Evolutionary conservation across 2,113 vertebrate species (phyloP).

Genomic region (Corythoichthys haematopterus): DNA sequence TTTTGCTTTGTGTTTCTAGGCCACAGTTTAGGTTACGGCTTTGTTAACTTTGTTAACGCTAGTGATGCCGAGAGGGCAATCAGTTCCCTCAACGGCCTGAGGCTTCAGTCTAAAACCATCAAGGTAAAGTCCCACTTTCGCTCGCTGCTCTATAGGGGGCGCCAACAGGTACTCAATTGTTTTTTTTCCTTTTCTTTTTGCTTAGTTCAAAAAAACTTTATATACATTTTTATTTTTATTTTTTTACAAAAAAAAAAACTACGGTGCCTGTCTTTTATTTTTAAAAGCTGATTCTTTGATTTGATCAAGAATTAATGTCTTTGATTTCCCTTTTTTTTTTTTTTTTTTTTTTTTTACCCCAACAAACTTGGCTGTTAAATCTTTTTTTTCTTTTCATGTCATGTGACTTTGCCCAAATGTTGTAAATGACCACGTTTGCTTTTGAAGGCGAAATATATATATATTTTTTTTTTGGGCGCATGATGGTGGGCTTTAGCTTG

Average conservation of each 20-base stretch:
- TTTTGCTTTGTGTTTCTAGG: conserved; percentile 78
- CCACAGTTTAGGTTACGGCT: conserved; percentile 98
- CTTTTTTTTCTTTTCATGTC: conserved; percentile 33
- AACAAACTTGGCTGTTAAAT: conserved; percentile 25
- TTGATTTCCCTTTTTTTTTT: background rate
- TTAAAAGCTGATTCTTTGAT: conserved; percentile 38
- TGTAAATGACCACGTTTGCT: background rate
- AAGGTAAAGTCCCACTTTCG: conserved; percentile 86
- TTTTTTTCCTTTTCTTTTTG: conserved; percentile 27
- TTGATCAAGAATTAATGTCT: conserved; percentile 5
- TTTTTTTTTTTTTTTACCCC: conserved; percentile 5
- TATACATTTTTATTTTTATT: conserved; percentile 7
- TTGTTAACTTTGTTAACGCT: conserved; percentile 98
- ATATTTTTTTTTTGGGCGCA: background rate
- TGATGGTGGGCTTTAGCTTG: too few species aligned
- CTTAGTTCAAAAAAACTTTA: too few species aligned
- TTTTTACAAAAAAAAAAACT: conserved; percentile 20
- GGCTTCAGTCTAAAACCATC: conserved; percentile 99
- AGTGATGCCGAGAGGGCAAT: conserved; percentile 99
- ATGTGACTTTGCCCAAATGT: conserved; percentile 11
- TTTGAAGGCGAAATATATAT: background rate
- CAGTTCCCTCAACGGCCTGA: conserved; percentile 97
- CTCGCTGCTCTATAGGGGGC: conserved; percentile 60
- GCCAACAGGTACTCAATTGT: conserved; percentile 51
- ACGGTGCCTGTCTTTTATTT: conserved; percentile 41